phyloP scores from a whole-genome alignment of 1,140 invertebrate species.

The Dendroctonus valens region DNA sequence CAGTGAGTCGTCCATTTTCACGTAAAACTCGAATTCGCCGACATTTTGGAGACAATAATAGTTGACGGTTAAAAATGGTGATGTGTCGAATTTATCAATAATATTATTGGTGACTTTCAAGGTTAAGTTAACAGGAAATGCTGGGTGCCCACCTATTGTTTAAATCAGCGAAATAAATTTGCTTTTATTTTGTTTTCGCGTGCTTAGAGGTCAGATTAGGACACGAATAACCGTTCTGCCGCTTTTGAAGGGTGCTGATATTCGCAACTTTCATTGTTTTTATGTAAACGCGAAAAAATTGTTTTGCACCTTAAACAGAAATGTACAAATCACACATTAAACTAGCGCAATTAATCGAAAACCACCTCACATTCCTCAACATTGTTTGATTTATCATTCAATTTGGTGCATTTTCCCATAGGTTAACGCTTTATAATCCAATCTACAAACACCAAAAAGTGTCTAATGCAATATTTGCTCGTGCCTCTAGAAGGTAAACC shows the following conservation, averaged over 20 bases:
- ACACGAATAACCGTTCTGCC: background rate
- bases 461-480: no score
- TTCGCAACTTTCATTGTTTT: no score
- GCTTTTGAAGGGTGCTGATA: background rate
- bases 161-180: slow-evolving; percentile 28
- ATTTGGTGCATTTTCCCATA: no score
- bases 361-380: no score
- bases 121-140: slow-evolving; percentile 27
- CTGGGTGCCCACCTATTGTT: slow-evolving; percentile 28
- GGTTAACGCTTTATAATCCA: no score
- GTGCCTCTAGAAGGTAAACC: no score
- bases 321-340: no score
- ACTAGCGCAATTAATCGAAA: no score
- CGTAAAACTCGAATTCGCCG: slow-evolving; percentile 18
- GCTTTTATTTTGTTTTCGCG: slow-evolving; percentile 15
- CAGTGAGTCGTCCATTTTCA: slow-evolving; percentile 6
- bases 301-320: no score
- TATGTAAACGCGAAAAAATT: no score
- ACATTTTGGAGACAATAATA: slow-evolving; percentile 27
- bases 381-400: no score
- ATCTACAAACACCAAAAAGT: no score
- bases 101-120: slow-evolving; percentile 31
- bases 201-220: slow-evolving; percentile 3
- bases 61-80: slow-evolving; percentile 24
- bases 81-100: slow-evolving; percentile 31